phyloP scores from a whole-genome alignment of 2,888 invertebrate genomes.

The Eupithecia dodoneata region DNA sequence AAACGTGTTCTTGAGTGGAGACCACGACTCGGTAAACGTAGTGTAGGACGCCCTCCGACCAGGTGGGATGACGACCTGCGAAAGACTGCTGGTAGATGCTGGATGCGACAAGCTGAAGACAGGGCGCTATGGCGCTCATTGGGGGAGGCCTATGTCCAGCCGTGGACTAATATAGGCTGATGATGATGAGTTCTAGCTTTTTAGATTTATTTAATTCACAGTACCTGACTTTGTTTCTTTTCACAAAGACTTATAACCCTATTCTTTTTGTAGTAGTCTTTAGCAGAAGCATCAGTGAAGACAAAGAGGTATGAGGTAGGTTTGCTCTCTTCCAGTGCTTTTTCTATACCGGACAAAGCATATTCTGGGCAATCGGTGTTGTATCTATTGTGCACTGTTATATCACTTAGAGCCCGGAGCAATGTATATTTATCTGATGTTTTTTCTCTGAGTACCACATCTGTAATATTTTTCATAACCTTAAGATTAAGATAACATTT shows the following conservation, averaged over 20 bases:
- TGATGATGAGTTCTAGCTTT: not conserved
- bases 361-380: slow-evolving; percentile 40
- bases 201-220: not conserved
- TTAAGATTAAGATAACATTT: not conserved
- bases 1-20: no score
- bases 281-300: slow-evolving; percentile 49
- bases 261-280: slow-evolving; percentile 35
- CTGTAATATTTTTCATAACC: slow-evolving; percentile 26
- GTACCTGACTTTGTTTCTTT: slow-evolving; percentile 44
- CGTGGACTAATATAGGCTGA: no score
- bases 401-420: slow-evolving; percentile 21
- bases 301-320: slow-evolving; percentile 45
- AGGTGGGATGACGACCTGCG: no score
- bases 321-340: slow-evolving; percentile 37
- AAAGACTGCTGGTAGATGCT: no score
- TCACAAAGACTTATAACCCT: slow-evolving; percentile 42
- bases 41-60: no score
- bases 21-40: no score
- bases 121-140: no score
- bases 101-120: no score
- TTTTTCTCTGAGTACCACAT: slow-evolving; percentile 25
- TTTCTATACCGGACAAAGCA: slow-evolving; percentile 38
- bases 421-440: slow-evolving; percentile 30
- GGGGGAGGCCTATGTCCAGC: no score
- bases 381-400: slow-evolving; percentile 5